Conservation (phyloP, 2,888 invertebrate species). For the Agrotis clavis region DNA sequence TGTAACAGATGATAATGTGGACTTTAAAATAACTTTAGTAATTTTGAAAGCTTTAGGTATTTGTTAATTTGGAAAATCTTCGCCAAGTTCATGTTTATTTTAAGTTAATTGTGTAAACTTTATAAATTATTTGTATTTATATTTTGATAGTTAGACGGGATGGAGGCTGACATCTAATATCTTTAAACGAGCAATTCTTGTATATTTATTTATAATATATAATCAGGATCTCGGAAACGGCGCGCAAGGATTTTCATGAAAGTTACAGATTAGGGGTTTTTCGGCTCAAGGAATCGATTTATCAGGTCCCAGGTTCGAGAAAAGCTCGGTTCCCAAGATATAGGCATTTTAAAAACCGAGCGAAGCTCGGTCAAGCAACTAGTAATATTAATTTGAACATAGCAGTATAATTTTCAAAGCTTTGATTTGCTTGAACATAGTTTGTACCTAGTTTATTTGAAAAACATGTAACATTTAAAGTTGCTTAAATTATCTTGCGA, state of each 20-base stretch:
- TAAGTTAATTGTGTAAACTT: constrained; percentile 35
- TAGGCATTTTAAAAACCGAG: too few relatives aligned
- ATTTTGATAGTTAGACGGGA: not conserved
- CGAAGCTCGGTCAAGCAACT: too few relatives aligned
- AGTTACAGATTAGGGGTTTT: too few relatives aligned
- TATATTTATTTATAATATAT: too few relatives aligned
- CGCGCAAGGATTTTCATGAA: too few relatives aligned
- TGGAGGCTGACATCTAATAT: constrained; percentile 4
- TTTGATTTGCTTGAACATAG: not conserved
- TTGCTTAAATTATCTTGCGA: not conserved
- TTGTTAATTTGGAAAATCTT: constrained; percentile 45
- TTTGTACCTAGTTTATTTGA: not conserved
- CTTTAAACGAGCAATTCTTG: too few relatives aligned
- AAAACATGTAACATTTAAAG: not conserved
- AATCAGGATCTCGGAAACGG: too few relatives aligned
- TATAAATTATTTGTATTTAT: constrained; percentile 35
- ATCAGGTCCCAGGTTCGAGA: too few relatives aligned
- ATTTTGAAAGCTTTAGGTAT: constrained; percentile 19
- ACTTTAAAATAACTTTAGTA: constrained; percentile 38
- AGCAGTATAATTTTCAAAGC: not conserved
- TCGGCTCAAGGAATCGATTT: too few relatives aligned
- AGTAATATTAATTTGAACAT: not conserved
- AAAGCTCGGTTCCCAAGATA: too few relatives aligned
- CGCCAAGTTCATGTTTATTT: constrained; percentile 44
- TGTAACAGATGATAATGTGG: constrained; percentile 19